These are phyloP conservation scores for Momotus momota DNA, from an alignment of 2,797 vertebrate species.

Conservation along the genomic window DNA sequence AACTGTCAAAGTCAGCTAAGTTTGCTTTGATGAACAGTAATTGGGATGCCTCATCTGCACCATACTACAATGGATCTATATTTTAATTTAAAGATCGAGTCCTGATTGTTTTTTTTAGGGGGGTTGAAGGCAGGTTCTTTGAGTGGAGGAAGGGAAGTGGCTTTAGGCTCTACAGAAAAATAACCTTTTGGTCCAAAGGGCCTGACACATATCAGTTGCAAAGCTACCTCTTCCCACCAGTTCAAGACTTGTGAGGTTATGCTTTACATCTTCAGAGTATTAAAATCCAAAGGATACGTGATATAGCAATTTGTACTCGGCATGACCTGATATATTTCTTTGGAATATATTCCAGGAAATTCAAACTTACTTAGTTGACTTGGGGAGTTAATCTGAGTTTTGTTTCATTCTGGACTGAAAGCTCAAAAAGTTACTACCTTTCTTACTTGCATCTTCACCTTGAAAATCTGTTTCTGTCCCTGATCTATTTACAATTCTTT, in stretches of 20 bases:
- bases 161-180: not conserved
- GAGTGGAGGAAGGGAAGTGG: accelerated
- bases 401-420: not conserved
- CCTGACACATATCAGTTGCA: not conserved
- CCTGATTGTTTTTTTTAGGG: not conserved
- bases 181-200: not conserved
- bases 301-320: not conserved
- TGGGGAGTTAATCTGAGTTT: not conserved
- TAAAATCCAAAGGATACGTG: not conserved
- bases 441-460: not conserved
- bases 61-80: not conserved
- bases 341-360: not conserved
- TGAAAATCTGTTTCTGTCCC: not conserved
- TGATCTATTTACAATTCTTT: not conserved
- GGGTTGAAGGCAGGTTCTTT: accelerated
- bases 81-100: not conserved
- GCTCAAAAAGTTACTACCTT: not conserved
- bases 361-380: not conserved
- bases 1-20: not conserved
- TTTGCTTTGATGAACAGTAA: not conserved
- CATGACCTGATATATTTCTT: not conserved
- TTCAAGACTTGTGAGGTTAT: not conserved
- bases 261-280: not conserved
- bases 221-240: not conserved
- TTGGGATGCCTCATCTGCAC: not conserved